Evolutionary conservation across 2,888 invertebrate species (phyloP), one percentile per base, ranked within the genome.

Genomic region (Galerucella pusilla): DNA sequence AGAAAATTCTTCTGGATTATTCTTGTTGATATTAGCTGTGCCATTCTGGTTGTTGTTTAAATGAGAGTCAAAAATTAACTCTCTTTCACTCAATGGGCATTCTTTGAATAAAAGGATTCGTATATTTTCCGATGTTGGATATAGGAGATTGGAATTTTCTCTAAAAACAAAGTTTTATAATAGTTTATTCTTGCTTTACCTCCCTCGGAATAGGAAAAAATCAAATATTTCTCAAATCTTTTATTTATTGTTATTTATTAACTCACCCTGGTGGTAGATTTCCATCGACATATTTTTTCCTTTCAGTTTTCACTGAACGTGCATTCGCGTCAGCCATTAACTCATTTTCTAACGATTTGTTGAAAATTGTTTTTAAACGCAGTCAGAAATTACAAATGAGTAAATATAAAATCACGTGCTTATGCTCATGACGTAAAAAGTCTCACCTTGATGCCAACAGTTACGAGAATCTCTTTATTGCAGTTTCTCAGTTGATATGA

Each of bases 91-190:
- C 88, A 93, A 92, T 85, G 96, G 96, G 87, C 95, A 95, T 89
- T 97, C 97, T 85, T 93, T 92, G 88, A 94, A 96, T 79, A 97
- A 90, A 84, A 97, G 90, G 83, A 97, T 90, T 81, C 96, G 91
- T 76, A 97, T 92, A 90, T 94, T 93, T 86, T 93, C 91, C 80
- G 90, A 54, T 42, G 68, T 59, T 20, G 54, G 35, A 52, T 5
- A 52, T 20, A 16, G 45, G n/a, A 71, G 49, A 59, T 61, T 59
- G 45, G 49, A 28, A 42, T 63, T 64, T 20, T 68, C 60, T 16
- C 73, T 70, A 42, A 42, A 64, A 68, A 67, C 11, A 42, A 7
- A 59, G 20, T 59, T 16, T 59, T 59, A 59, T 14, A 11, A n/a
- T 6, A 54, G 52, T 52, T 57, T 57, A 57, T 57, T 57, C 10